Evolutionary conservation across 2,888 invertebrate genomes (phyloP).

Genomic region (Agonopterix heracliana): DNA sequence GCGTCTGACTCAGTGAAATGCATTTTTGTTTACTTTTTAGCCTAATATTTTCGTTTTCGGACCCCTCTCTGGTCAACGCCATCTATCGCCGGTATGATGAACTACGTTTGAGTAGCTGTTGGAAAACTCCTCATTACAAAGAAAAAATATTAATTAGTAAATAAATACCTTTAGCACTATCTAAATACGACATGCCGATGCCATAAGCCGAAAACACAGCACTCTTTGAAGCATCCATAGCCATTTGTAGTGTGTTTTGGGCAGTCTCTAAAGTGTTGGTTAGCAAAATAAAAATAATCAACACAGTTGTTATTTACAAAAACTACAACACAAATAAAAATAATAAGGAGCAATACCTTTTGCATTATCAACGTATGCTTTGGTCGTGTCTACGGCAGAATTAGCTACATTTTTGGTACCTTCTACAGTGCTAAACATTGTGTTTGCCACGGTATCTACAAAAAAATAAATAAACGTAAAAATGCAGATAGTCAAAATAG

Average conservation of each 20-base stretch:
- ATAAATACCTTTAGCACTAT: constrained; percentile 37
- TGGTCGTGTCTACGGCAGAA: constrained; percentile 42
- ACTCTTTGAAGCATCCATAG: constrained; percentile 37
- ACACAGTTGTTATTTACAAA: constrained; percentile 21
- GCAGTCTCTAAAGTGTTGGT: constrained; percentile 45
- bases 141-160: not conserved
- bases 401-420: constrained; percentile 42
- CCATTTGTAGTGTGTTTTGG: constrained; percentile 42
- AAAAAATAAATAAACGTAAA: constrained; percentile 1
- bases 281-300: constrained; percentile 23
- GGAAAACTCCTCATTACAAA: too few relatives aligned
- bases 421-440: constrained; percentile 38
- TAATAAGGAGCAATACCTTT: constrained; percentile 40
- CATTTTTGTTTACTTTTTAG: too few relatives aligned
- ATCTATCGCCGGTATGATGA: too few relatives aligned
- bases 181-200: constrained; percentile 46
- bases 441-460: constrained; percentile 43
- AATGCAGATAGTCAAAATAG: too few relatives aligned
- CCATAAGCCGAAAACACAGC: constrained; percentile 49
- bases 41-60: too few relatives aligned
- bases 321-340: constrained; percentile 14
- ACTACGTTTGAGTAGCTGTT: too few relatives aligned
- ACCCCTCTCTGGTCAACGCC: too few relatives aligned
- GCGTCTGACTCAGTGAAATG: too few relatives aligned
- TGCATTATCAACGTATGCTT: constrained; percentile 43